Percentiles rank a stretch among this genome's conserved stretches.
These are phyloP conservation scores for Sinocyclocheilus anshuiensis DNA, from an alignment of 2,113 vertebrate species.

Conservation along the genomic window DNA sequence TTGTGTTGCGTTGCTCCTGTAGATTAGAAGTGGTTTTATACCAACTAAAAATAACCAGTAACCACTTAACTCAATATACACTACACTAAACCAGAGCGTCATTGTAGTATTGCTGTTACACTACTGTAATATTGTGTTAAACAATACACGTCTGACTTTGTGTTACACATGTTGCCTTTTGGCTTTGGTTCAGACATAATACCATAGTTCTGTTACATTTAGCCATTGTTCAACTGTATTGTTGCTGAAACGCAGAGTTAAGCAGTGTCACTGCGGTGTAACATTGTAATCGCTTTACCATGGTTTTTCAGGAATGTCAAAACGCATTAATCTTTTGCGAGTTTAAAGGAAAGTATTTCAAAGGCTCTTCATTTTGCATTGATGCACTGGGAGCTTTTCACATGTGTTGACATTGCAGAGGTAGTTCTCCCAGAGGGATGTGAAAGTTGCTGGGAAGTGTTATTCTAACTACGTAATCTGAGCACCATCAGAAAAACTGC, in stretches of 20 bases:
- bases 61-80: background rate
- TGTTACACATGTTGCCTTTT: background rate
- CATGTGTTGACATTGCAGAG: conserved; percentile 15
- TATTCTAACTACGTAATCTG: background rate
- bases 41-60: background rate
- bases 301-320: background rate
- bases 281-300: background rate
- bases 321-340: background rate
- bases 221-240: background rate
- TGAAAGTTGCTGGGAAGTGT: conserved; percentile 31
- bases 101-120: background rate
- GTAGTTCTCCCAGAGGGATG: conserved; percentile 31
- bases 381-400: background rate
- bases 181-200: background rate
- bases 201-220: background rate
- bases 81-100: background rate
- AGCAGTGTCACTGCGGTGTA: background rate
- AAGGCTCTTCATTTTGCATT: background rate
- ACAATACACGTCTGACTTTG: background rate
- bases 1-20: background rate
- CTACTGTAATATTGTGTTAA: background rate
- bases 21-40: background rate
- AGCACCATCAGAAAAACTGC: background rate
- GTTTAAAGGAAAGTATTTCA: conserved; percentile 1
- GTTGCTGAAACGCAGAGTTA: background rate